Conservation (phyloP, 2,113 vertebrate species). For the Lasiurus borealis region DNA sequence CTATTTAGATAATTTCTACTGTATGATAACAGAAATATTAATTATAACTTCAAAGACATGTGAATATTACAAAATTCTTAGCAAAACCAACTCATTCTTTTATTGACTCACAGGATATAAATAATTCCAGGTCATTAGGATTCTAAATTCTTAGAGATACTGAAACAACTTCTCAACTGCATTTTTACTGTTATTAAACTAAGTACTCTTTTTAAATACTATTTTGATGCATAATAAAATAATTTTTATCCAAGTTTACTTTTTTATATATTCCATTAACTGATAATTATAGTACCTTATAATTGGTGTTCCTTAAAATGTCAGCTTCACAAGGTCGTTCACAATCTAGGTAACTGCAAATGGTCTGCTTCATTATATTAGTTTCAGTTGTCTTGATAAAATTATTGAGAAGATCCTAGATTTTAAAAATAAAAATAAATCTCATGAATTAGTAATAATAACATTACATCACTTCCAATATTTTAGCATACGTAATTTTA, state of each 20-base stretch:
- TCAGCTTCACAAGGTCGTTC: conserved; percentile 82
- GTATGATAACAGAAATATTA: background rate
- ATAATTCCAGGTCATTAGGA: background rate
- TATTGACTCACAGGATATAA: conserved; percentile 34
- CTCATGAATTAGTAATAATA: conserved; percentile 45
- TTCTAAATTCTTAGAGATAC: conserved; percentile 59
- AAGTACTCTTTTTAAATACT: background rate
- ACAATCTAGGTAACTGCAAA: conserved; percentile 81
- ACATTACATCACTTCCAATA: background rate
- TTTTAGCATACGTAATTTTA: conserved; percentile 19
- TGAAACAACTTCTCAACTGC: conserved; percentile 41
- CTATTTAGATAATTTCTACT: conserved; percentile 43
- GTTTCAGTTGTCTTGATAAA: conserved; percentile 78
- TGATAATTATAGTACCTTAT: conserved; percentile 77
- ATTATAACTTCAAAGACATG: conserved; percentile 14
- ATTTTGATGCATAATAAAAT: conserved; percentile 36
- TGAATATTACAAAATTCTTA: conserved; percentile 48
- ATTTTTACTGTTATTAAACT: conserved; percentile 32
- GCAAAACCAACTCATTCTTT: conserved; percentile 46
- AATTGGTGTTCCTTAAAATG: conserved; percentile 77
- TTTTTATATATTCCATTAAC: conserved; percentile 28
- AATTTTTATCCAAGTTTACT: conserved; percentile 30
- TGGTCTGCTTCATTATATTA: conserved; percentile 76
- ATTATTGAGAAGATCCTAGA: conserved; percentile 75
- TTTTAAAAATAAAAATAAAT: conserved; percentile 68